phyloP scores from a whole-genome alignment of 2,113 vertebrate genomes.

The Peromyscus leucopus region DNA sequence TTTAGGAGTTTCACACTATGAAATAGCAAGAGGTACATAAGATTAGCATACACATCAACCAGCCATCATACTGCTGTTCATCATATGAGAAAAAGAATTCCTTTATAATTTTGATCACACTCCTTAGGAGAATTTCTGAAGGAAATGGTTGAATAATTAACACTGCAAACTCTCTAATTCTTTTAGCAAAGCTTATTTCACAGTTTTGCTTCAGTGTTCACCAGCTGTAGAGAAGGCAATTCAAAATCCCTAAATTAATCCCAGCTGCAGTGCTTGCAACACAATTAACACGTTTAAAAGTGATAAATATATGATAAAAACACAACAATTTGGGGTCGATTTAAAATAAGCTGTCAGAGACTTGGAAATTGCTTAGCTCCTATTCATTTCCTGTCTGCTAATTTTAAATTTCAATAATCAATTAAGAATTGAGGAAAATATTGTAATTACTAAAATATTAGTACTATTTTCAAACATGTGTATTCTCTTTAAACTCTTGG shows the following conservation, averaged over 20 bases:
- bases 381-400: constrained; percentile 68
- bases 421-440: constrained; percentile 62
- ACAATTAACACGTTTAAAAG: constrained; percentile 78
- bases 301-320: constrained; percentile 79
- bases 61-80: constrained; percentile 15
- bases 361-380: constrained; percentile 52
- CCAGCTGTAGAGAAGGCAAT: constrained; percentile 79
- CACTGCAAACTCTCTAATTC: constrained; percentile 70
- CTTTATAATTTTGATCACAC: constrained; percentile 58
- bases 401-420: constrained; percentile 73
- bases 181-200: constrained; percentile 75
- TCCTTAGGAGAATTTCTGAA: constrained; percentile 55
- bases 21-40: constrained; percentile 30
- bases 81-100: constrained; percentile 42
- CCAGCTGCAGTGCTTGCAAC: constrained; percentile 78
- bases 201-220: constrained; percentile 76
- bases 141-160: constrained; percentile 80
- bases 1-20: neutral
- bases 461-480: constrained; percentile 41
- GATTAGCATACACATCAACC: neutral
- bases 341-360: constrained; percentile 71
- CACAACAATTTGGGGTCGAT: constrained; percentile 79
- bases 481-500: constrained; percentile 51
- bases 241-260: constrained; percentile 81
- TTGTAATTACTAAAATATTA: constrained; percentile 69